phyloP scores from a whole-genome alignment of 1,140 invertebrate genomes.

The Asbolus verrucosus region DNA sequence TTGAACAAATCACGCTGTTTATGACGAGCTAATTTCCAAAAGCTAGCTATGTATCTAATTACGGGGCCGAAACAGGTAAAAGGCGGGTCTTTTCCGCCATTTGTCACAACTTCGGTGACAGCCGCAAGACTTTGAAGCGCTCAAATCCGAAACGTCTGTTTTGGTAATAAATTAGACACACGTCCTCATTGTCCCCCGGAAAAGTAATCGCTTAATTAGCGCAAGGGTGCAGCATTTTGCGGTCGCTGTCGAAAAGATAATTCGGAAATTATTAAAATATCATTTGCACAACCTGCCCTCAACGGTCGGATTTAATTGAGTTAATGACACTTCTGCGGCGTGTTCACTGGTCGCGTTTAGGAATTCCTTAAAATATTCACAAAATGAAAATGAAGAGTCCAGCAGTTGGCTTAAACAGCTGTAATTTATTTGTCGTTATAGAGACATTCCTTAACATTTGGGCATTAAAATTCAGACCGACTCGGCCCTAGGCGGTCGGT shows the following conservation, averaged over 20 bases:
- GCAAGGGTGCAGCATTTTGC: neutral
- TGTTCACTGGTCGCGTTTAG: too few relatives aligned
- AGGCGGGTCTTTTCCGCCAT: conserved; percentile 7
- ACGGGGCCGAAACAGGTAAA: conserved; percentile 27
- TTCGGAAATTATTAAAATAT: too few relatives aligned
- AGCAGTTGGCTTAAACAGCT: neutral
- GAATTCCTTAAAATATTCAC: neutral
- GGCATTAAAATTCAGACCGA: conserved; percentile 28
- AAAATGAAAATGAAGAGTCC: neutral
- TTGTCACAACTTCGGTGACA: conserved; percentile 21
- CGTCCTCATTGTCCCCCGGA: too few relatives aligned
- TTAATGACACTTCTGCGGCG: neutral
- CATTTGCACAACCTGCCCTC: neutral
- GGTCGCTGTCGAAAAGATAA: neutral
- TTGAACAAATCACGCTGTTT: neutral
- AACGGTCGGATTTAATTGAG: neutral
- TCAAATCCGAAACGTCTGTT: conserved; percentile 8
- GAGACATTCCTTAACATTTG: conserved; percentile 5
- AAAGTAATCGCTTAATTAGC: neutral
- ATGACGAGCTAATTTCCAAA: conserved; percentile 6
- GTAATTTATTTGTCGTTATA: conserved; percentile 39
- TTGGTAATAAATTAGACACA: neutral
- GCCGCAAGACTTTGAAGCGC: conserved; percentile 13
- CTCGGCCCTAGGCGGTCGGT: neutral
- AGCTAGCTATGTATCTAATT: conserved; percentile 7